Percentiles rank a stretch among this genome's conserved stretches.
Conservation (phyloP, 30 jellyfish, hydroid and myxozoan species). For the Aurelia aurita region DNA sequence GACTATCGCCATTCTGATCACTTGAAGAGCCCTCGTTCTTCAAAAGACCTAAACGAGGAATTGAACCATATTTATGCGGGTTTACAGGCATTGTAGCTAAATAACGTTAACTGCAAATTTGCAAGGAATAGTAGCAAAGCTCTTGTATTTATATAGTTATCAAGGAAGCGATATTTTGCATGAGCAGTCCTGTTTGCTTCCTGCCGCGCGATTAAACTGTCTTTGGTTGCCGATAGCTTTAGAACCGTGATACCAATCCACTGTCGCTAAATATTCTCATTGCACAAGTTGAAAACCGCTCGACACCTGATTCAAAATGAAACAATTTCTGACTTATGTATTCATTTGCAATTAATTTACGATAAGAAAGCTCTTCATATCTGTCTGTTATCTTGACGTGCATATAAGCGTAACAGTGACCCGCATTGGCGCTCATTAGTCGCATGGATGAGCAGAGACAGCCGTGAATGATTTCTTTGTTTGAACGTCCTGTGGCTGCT, state of each 20-base stretch:
- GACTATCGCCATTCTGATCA: constrained; percentile 58
- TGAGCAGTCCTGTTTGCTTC: background rate
- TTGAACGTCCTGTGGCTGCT: background rate
- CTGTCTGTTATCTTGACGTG: no score
- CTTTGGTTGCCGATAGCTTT: background rate
- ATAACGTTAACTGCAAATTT: background rate
- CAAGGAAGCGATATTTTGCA: background rate
- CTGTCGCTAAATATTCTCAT: no score
- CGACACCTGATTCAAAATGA: no score
- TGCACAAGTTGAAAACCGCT: no score
- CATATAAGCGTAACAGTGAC: no score
- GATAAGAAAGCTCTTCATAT: no score
- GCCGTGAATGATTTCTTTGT: constrained; percentile 32
- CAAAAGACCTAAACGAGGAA: constrained; percentile 59
- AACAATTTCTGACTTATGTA: no score
- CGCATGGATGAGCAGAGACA: constrained; percentile 7
- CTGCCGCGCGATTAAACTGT: background rate
- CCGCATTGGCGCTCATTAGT: no score
- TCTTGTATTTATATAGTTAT: no score
- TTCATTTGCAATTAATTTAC: no score
- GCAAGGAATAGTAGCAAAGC: background rate
- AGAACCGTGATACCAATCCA: background rate
- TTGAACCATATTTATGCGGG: constrained; percentile 21
- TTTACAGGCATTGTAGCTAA: background rate
- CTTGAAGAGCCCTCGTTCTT: constrained; percentile 47